Conservation (phyloP, 1,140 invertebrate genomes). For the Musca vetustissima region DNA sequence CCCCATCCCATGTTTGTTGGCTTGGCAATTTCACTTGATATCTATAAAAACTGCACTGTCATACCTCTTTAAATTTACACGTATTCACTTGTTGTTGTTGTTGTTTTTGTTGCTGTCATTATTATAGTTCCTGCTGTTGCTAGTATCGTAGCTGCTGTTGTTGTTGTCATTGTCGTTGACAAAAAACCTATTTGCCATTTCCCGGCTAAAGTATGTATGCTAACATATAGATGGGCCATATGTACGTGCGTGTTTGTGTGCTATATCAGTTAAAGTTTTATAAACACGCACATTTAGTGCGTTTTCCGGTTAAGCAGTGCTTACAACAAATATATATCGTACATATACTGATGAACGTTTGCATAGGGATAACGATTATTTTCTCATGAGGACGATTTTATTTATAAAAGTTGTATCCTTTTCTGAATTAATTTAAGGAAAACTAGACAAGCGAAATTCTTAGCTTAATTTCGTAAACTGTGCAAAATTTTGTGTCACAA, state of each 20-base stretch:
- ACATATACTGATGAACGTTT: no score
- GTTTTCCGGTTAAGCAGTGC: slow-evolving; percentile 10
- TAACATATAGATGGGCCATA: background rate
- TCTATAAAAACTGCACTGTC: slow-evolving; percentile 12
- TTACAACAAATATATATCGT: no score
- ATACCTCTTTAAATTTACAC: slow-evolving; percentile 11
- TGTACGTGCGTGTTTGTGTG: background rate
- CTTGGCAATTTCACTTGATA: slow-evolving; percentile 15
- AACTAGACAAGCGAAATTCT: no score
- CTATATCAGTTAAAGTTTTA: slow-evolving; percentile 22
- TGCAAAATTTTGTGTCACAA: no score
- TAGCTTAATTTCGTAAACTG: no score
- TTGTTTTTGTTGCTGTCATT: background rate
- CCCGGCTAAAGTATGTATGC: background rate
- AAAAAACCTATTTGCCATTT: slow-evolving; percentile 8
- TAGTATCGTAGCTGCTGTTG: background rate
- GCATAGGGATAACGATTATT: no score
- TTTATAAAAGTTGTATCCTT: no score
- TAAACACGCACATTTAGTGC: slow-evolving; percentile 22
- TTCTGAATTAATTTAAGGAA: no score
- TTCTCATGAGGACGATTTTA: no score
- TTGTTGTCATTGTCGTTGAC: background rate
- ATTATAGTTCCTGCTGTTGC: background rate
- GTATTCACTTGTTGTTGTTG: slow-evolving; percentile 7
- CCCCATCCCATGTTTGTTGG: no score